Conservation (phyloP, 2,888 invertebrate species). For the Boloria selene region DNA sequence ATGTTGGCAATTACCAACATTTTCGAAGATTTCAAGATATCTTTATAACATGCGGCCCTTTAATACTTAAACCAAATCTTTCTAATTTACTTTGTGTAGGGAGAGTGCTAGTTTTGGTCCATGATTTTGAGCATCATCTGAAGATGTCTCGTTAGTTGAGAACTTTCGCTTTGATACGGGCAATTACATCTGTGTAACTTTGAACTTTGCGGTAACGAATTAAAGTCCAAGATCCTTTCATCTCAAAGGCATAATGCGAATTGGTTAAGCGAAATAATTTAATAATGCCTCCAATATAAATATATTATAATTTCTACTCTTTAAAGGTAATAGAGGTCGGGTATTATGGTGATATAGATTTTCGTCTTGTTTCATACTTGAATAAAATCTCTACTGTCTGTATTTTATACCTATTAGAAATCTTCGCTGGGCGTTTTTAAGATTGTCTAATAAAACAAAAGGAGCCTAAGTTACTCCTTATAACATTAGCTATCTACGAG, state of each 20-base stretch:
- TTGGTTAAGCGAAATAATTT: conserved; percentile 22
- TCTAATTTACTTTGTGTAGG: conserved; percentile 38
- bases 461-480: too few species aligned
- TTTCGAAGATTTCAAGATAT: too few species aligned
- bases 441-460: too few species aligned
- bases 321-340: not conserved
- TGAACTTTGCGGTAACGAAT: conserved; percentile 25
- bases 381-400: too few species aligned
- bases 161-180: conserved; percentile 61
- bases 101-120: conserved; percentile 36
- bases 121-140: conserved; percentile 69
- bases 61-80: conserved; percentile 5
- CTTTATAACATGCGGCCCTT: too few species aligned
- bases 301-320: conserved; percentile 10
- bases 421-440: too few species aligned
- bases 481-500: too few species aligned
- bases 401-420: too few species aligned
- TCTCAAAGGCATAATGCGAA: conserved; percentile 10
- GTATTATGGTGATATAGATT: not conserved
- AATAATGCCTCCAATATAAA: conserved; percentile 18
- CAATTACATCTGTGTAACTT: conserved; percentile 30
- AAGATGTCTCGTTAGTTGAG: conserved; percentile 60
- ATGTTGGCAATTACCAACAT: too few species aligned
- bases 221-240: conserved; percentile 30
- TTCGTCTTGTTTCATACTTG: not conserved